These are phyloP conservation scores for Glaucopsyche alexis DNA, from an alignment of 2,888 invertebrate species.

Conservation along the genomic window DNA sequence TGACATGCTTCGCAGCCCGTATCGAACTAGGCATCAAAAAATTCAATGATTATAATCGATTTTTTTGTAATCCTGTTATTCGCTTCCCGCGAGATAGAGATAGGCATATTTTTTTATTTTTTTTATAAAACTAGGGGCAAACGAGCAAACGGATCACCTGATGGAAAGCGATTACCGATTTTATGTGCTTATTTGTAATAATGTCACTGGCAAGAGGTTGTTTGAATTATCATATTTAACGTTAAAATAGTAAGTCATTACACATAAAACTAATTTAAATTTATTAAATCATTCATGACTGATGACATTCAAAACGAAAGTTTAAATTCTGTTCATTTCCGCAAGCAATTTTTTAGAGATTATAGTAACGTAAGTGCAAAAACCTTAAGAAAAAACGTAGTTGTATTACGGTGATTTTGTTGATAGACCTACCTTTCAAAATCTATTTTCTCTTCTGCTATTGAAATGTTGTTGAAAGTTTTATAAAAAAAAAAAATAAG, in stretches of 20 bases:
- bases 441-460: background rate
- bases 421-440: background rate
- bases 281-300: background rate
- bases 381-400: background rate
- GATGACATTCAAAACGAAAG: background rate
- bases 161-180: no score
- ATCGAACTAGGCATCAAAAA: background rate
- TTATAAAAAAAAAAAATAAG: no score
- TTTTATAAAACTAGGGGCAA: no score
- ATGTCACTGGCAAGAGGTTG: no score
- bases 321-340: background rate
- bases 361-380: background rate
- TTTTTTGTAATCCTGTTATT: background rate
- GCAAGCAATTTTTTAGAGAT: constrained; percentile 2
- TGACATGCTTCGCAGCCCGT: constrained; percentile 9
- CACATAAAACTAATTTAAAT: no score
- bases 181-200: no score
- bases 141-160: no score
- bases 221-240: no score
- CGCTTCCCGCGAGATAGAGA: background rate
- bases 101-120: no score
- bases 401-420: background rate
- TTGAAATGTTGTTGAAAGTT: background rate
- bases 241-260: no score
- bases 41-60: background rate